Conservation (phyloP, 2,797 vertebrate genomes). For the Rhincodon typus region DNA sequence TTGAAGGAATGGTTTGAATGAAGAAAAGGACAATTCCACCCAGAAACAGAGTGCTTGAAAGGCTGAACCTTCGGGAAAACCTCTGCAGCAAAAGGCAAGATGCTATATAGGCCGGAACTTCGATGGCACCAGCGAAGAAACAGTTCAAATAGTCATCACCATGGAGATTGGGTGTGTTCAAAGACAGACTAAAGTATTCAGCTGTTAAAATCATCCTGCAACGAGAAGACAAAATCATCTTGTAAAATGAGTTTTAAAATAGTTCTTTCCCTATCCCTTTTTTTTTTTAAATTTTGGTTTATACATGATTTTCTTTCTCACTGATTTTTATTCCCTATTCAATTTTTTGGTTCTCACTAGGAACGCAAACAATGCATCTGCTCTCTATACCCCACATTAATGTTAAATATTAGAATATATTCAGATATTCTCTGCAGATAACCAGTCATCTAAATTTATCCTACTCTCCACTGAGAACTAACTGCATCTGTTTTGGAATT, state of each 20-base stretch:
- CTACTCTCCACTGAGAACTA: not conserved
- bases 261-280: not conserved
- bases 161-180: constrained; percentile 79
- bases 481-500: too few species aligned
- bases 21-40: not conserved
- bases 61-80: not conserved
- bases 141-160: constrained; percentile 76
- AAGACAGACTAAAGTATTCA: constrained; percentile 34
- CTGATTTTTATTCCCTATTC: not conserved
- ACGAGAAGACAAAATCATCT: not conserved
- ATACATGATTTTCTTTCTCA: not conserved
- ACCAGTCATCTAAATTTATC: not conserved
- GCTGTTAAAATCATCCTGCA: not conserved
- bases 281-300: not conserved
- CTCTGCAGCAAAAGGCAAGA: not conserved
- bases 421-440: not conserved
- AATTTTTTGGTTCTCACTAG: not conserved
- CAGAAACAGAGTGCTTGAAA: not conserved
- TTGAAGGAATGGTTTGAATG: not conserved
- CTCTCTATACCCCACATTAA: not conserved
- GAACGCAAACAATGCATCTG: not conserved
- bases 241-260: not conserved
- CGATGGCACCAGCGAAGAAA: constrained; percentile 54
- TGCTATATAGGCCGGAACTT: not conserved
- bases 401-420: not conserved